Percentiles rank a stretch among this genome's conserved stretches.
phyloP scores from a whole-genome alignment of 1,140 invertebrate genomes.

The Aplysia californica region DNA sequence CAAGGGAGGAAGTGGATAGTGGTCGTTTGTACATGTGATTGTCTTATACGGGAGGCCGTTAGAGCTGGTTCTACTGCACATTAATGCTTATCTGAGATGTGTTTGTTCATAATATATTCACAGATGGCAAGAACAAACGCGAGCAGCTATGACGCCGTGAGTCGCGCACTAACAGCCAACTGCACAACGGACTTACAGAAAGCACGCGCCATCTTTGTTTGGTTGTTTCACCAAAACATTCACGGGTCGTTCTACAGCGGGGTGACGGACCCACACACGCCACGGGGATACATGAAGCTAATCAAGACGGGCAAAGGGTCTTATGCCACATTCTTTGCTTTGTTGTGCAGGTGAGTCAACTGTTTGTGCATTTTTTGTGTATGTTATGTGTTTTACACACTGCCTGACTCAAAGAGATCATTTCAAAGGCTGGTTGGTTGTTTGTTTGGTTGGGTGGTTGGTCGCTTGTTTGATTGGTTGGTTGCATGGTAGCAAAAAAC shows the following conservation, averaged over 20 bases:
- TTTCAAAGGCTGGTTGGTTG: no score
- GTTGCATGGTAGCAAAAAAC: no score
- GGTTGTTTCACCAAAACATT: slow-evolving; percentile 33
- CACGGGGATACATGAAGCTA: slow-evolving; percentile 92
- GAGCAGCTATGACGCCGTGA: slow-evolving; percentile 21
- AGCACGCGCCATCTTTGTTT: slow-evolving; percentile 32
- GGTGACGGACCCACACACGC: slow-evolving; percentile 76
- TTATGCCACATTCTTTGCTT: slow-evolving; percentile 96
- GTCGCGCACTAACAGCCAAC: slow-evolving; percentile 11
- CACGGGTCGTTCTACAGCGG: slow-evolving; percentile 68
- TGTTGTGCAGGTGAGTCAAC: slow-evolving; percentile 71
- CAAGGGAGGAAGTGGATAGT: no score
- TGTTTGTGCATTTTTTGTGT: neutral
- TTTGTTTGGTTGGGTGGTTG: no score
- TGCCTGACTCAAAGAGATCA: no score
- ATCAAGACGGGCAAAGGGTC: slow-evolving; percentile 99
- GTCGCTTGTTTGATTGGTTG: no score
- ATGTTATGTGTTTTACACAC: no score
- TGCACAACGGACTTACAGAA: slow-evolving; percentile 31
- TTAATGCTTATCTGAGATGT: no score
- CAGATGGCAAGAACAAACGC: neutral
- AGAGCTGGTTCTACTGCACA: no score
- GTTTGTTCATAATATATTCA: no score
- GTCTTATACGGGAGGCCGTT: no score
- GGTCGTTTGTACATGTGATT: no score